A percentile compares a stretch with the other conserved stretches of the same genome.
These are phyloP conservation scores for Merops nubicus DNA, from an alignment of 2,113 vertebrate genomes.

Conservation along the genomic window DNA sequence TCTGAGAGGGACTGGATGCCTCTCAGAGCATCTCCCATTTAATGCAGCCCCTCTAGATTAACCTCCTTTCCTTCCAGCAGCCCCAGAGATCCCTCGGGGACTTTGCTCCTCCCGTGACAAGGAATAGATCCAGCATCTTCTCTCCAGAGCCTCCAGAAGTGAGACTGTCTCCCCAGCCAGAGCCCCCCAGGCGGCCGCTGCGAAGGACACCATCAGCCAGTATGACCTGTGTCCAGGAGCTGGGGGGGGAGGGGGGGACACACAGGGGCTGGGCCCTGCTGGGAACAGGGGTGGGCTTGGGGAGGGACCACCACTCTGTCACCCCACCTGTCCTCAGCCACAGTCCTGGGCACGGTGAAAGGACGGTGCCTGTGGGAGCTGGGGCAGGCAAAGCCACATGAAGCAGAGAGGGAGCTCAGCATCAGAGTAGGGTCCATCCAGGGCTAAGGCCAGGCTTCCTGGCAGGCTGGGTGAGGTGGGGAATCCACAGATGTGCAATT, in stretches of 20 bases:
- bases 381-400: not conserved
- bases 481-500: not conserved
- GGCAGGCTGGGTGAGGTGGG: not conserved
- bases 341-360: not conserved
- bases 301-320: not conserved
- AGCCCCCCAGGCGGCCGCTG: constrained; percentile 50
- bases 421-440: not conserved
- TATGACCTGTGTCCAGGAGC: constrained; percentile 10
- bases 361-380: not conserved
- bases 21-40: not conserved
- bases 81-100: constrained; percentile 71
- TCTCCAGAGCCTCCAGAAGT: constrained; percentile 63
- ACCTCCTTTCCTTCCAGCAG: constrained; percentile 60
- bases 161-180: constrained; percentile 62
- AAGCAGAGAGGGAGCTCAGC: not conserved
- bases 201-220: constrained; percentile 74
- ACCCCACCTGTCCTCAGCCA: not conserved
- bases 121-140: constrained; percentile 66
- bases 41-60: not conserved
- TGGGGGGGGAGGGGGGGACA: not conserved
- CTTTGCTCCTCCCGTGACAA: constrained; percentile 57
- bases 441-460: not conserved
- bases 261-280: not conserved
- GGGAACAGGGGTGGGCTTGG: not conserved
- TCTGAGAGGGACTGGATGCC: not conserved